Conservation (phyloP, 2,797 vertebrate species). For the Poeciliopsis infans region DNA sequence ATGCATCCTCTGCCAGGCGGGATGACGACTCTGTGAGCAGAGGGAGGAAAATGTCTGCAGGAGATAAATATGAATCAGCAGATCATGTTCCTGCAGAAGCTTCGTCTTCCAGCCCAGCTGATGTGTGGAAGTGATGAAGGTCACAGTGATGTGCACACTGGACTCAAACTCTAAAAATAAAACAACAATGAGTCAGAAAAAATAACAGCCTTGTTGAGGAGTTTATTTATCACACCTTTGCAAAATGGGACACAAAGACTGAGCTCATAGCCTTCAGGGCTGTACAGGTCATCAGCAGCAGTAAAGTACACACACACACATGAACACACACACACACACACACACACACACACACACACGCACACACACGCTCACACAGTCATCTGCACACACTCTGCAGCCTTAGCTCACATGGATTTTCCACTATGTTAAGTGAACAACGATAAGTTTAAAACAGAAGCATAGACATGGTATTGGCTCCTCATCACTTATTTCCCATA, state of each 20-base stretch:
- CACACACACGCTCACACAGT: constrained; percentile 20
- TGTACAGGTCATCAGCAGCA: constrained; percentile 51
- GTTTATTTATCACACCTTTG: constrained; percentile 74
- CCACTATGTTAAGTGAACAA: constrained; percentile 39
- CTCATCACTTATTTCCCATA: constrained; percentile 32
- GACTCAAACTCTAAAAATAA: constrained; percentile 21
- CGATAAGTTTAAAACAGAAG: constrained; percentile 44
- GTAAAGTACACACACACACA: background rate
- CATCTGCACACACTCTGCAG: constrained; percentile 6
- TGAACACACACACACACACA: background rate
- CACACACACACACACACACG: background rate
- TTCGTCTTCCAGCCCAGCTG: constrained; percentile 2
- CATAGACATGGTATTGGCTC: constrained; percentile 44
- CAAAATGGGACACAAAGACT: constrained; percentile 58
- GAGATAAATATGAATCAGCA: constrained; percentile 68
- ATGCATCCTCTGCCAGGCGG: constrained; percentile 25
- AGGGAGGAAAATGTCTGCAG: constrained; percentile 43
- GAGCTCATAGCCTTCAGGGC: constrained; percentile 69
- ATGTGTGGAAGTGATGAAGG: constrained; percentile 24
- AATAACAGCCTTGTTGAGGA: constrained; percentile 39
- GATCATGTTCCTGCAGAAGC: constrained; percentile 30
- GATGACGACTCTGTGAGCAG: background rate
- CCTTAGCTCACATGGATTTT: constrained; percentile 24
- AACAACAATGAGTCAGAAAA: constrained; percentile 3
- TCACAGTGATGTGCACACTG: background rate